A percentile compares a stretch with the other conserved stretches of the same genome.
phyloP scores from a whole-genome alignment of 1,140 invertebrate genomes.

The Trachymyrmex cornetzi region DNA sequence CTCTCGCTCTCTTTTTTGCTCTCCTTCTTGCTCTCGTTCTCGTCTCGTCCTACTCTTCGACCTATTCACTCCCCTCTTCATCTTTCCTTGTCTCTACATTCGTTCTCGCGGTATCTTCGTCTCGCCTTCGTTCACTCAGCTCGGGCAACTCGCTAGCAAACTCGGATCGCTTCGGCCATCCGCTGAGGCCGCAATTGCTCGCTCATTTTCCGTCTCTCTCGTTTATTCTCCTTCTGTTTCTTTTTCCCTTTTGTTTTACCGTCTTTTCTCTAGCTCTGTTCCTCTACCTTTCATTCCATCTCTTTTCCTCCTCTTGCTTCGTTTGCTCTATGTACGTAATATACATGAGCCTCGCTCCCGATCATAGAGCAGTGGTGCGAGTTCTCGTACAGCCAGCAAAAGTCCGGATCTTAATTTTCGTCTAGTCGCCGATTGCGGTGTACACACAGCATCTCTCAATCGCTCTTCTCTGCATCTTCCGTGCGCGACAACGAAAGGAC shows the following conservation, averaged over 20 bases:
- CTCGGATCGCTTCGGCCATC: slow-evolving; percentile 38
- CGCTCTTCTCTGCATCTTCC: background rate
- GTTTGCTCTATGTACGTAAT: slow-evolving; percentile 82
- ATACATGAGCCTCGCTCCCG: slow-evolving; percentile 79
- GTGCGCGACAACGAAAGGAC: background rate
- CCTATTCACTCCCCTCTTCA: slow-evolving; percentile 5
- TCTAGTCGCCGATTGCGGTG: slow-evolving; percentile 58
- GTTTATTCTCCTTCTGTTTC: slow-evolving; percentile 4
- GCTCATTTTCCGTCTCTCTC: slow-evolving; percentile 39
- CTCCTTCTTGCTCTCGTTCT: background rate
- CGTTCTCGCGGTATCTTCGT: slow-evolving; percentile 35
- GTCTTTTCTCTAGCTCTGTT: slow-evolving; percentile 7
- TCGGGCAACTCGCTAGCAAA: slow-evolving; percentile 31
- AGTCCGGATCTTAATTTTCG: slow-evolving; percentile 71
- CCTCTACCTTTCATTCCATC: slow-evolving; percentile 44
- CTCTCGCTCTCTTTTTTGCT: slow-evolving; percentile 26
- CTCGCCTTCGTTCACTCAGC: slow-evolving; percentile 35
- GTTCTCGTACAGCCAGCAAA: slow-evolving; percentile 67
- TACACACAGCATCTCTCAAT: slow-evolving; percentile 14
- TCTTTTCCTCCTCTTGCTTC: slow-evolving; percentile 61
- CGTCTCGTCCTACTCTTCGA: slow-evolving; percentile 30
- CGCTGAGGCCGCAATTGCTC: slow-evolving; percentile 20
- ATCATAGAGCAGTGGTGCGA: slow-evolving; percentile 82
- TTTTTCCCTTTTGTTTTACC: slow-evolving; percentile 35
- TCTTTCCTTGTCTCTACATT: background rate